phyloP scores from a whole-genome alignment of 2,888 invertebrate species.

The Nowickia ferox region DNA sequence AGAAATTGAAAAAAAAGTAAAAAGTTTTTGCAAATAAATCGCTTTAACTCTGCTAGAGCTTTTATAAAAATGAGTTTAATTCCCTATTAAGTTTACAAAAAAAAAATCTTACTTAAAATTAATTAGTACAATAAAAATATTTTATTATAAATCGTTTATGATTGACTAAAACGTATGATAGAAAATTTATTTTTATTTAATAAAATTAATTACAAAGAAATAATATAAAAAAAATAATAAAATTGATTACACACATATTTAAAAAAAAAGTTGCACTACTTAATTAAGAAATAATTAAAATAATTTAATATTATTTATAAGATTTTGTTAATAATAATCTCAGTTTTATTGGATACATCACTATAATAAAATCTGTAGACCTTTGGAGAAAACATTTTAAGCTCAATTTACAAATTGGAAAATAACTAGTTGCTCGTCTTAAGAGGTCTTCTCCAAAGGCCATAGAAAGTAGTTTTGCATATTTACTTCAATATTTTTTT shows the following conservation, averaged over 20 bases:
- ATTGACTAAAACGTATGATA: conserved; percentile 60
- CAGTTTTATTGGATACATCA: background rate
- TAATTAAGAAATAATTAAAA: conserved; percentile 47
- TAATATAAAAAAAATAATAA: background rate
- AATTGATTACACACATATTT: conserved; percentile 35
- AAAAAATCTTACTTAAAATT: background rate
- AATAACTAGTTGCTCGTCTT: background rate
- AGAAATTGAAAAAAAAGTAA: too few species aligned
- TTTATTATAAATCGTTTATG: background rate
- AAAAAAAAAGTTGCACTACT: conserved; percentile 49
- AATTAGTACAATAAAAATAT: conserved; percentile 16
- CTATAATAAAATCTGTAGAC: conserved; percentile 2
- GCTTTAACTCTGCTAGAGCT: background rate
- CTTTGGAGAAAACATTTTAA: background rate
- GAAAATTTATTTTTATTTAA: conserved; percentile 28
- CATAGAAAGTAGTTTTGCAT: background rate
- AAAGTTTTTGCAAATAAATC: background rate
- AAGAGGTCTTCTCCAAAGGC: background rate
- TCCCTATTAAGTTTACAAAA: background rate
- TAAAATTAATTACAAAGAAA: conserved; percentile 43
- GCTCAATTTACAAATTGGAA: background rate
- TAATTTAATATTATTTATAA: conserved; percentile 14
- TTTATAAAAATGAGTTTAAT: background rate
- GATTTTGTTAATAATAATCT: conserved; percentile 7
- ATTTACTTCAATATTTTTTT: conserved; percentile 2